phyloP scores from a whole-genome alignment of 1,140 invertebrate genomes.

The Brachionus rubens region DNA sequence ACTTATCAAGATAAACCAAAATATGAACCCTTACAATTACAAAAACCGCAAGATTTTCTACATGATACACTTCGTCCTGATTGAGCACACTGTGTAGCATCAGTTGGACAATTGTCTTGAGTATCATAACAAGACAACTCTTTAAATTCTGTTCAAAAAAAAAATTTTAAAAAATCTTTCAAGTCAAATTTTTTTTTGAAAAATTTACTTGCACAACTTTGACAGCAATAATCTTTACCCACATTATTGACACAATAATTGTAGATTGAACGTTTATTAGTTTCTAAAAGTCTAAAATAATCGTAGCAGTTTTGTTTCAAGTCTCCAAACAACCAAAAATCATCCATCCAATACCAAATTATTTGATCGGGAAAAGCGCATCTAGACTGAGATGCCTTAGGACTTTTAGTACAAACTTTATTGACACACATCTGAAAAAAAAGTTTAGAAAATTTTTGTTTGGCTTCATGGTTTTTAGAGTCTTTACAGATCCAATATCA shows the following conservation, averaged over 20 bases:
- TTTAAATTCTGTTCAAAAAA: too few relatives aligned
- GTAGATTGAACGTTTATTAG: slow-evolving; percentile 1
- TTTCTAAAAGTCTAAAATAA: background rate
- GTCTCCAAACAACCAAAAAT: background rate
- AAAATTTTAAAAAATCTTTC: background rate
- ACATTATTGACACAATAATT: background rate
- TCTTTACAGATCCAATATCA: background rate
- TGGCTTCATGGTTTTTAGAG: background rate
- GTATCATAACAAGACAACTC: slow-evolving; percentile 1
- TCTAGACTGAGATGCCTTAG: background rate
- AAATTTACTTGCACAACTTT: background rate
- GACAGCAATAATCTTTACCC: background rate
- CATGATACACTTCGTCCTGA: background rate
- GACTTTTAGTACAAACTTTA: background rate
- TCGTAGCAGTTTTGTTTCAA: background rate
- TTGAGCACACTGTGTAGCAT: background rate
- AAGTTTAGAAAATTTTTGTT: background rate
- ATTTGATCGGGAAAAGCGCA: background rate
- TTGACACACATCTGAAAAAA: background rate
- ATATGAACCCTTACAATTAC: background rate
- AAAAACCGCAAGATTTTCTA: background rate
- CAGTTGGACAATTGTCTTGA: background rate
- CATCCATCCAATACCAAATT: slow-evolving; percentile 23
- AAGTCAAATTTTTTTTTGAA: background rate
- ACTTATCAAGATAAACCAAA: background rate